Base-by-base conservation (phyloP, 2,888 invertebrate genomes). In the Parnassius apollo region DNA sequence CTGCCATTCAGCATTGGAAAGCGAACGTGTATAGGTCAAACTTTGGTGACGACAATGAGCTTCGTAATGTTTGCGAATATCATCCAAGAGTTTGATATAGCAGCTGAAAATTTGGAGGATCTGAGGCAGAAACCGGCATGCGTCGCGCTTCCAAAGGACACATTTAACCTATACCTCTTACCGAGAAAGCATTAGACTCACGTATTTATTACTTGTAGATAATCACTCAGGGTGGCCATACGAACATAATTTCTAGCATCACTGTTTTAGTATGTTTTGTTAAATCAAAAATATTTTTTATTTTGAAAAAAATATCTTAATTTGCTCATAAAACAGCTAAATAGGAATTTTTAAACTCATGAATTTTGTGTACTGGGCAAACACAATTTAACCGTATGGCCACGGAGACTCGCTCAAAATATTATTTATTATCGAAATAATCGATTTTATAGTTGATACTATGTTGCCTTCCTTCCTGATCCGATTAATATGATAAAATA, bases 1-100 rank as follows among this genome's bases (percentile, higher is more conserved):
- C 87, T 97, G 11, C 97, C 97, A 0, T 97, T 97, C 83, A 96
- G 96, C 76, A 96, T 96, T 52, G 97, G 97, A 9, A 96, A 95
- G 75, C 87, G 97, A n/a, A 96, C 96, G 0, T 97, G 97, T 76
- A 95, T 97, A 64, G 97, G 97, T 0, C 96, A 96, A 74, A 95
- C 95, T 49, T 84, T 97, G 55, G 95, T 97, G 0, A 94, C 95
- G 13, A 94, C 95, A 1, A 96, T 95, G 86, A 94, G 94, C 56
- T 96, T 96, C 73, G 93, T 96, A 0, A 93, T 96, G 80, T 86
- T 96, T 52, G 94, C 96, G 0, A 95, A 95, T 48, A 90, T 97
- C 1, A 84, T 96, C 63, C 95, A 95, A 70, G 92, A 94, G 64
- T 97, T 94, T 78, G 93, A 96, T 68, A 84, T 97, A 0, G 93